phyloP scores from a whole-genome alignment of 92 coral and sea anemone genomes.

The Actinernus sp. region DNA sequence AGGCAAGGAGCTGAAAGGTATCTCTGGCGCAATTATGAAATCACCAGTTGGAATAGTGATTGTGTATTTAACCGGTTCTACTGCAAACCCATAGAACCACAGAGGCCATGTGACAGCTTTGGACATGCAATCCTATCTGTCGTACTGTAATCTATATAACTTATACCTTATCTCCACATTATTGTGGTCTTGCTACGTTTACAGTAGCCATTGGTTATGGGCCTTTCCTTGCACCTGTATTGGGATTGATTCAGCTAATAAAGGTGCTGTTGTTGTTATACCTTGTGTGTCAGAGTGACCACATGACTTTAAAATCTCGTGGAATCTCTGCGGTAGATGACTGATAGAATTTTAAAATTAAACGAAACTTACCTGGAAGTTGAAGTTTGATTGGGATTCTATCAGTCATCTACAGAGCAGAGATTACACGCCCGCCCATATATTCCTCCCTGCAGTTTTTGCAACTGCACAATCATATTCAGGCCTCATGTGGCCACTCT shows the following conservation, averaged over 20 bases:
- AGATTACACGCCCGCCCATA: constrained; percentile 20
- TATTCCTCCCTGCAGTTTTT: constrained; percentile 21
- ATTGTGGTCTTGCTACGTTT: background rate
- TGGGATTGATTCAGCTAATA: background rate
- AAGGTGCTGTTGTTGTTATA: background rate
- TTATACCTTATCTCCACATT: background rate
- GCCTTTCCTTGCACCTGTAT: background rate
- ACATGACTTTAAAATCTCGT: constrained; percentile 64
- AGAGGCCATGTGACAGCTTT: background rate
- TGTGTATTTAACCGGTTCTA: constrained; percentile 7
- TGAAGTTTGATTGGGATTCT: constrained; percentile 33
- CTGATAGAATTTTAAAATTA: constrained; percentile 35
- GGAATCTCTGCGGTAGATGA: constrained; percentile 66
- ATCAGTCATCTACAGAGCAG: constrained; percentile 19
- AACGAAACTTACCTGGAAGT: constrained; percentile 29
- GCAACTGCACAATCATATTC: constrained; percentile 8
- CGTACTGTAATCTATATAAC: background rate
- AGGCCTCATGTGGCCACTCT: constrained; percentile 9
- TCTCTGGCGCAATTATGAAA: constrained; percentile 23
- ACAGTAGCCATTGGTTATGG: background rate
- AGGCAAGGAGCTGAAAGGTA: constrained; percentile 33
- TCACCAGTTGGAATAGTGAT: constrained; percentile 24
- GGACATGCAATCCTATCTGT: constrained; percentile 13
- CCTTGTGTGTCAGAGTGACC: constrained; percentile 8
- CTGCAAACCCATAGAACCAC: constrained; percentile 4